These are phyloP conservation scores for Torymus auratus DNA, from an alignment of 2,888 invertebrate species.

Conservation along the genomic window DNA sequence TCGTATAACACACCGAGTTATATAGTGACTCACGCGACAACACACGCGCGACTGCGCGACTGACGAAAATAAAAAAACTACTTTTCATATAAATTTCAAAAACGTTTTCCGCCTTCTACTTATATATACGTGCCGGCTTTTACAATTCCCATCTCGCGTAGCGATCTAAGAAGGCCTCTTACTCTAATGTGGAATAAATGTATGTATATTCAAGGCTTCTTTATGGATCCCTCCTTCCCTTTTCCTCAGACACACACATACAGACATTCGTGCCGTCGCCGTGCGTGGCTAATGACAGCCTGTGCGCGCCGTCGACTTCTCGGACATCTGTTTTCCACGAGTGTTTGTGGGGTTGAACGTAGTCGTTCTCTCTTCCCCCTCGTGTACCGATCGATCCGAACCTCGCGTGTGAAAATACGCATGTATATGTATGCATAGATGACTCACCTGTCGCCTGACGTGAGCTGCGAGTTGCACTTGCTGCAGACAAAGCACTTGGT, in stretches of 20 bases:
- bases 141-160: not conserved
- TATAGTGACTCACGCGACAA: too few relatives aligned
- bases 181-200: not conserved
- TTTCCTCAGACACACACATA: not conserved
- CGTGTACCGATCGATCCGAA: slow-evolving; percentile 18
- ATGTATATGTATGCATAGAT: slow-evolving; percentile 14
- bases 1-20: too few relatives aligned
- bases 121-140: too few relatives aligned
- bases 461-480: slow-evolving; percentile 92
- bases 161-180: slow-evolving; percentile 5
- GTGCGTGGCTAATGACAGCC: slow-evolving; percentile 12
- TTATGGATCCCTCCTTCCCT: not conserved
- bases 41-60: too few relatives aligned
- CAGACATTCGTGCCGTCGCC: not conserved
- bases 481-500: slow-evolving; percentile 97
- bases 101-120: too few relatives aligned
- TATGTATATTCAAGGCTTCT: slow-evolving; percentile 11
- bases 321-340: slow-evolving; percentile 49
- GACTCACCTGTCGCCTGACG: slow-evolving; percentile 90
- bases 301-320: not conserved
- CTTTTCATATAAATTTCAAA: too few relatives aligned
- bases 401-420: not conserved
- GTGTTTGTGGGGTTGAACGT: not conserved
- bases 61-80: too few relatives aligned
- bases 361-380: not conserved